A percentile compares a stretch with the other conserved stretches of the same genome.
Conservation (phyloP, 2,888 invertebrate species). For the Cryptosula pallasiana region DNA sequence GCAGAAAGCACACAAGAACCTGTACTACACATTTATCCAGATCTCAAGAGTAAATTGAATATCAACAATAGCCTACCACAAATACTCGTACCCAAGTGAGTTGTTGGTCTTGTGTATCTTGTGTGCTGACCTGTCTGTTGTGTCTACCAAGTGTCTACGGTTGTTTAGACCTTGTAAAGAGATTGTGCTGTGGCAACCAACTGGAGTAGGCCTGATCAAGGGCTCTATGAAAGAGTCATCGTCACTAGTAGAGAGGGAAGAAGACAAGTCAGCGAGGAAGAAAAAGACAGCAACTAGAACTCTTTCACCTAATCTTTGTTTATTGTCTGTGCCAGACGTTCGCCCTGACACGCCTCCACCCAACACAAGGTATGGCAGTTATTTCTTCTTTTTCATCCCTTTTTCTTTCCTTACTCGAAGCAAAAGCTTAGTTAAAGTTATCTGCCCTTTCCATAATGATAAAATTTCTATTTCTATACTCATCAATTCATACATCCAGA, state of each 20-base stretch:
- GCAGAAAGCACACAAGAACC: neutral
- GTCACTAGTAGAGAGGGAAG: neutral
- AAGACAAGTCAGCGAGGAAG: neutral
- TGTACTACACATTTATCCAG: neutral
- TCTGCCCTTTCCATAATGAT: too few relatives aligned
- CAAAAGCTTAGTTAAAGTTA: too few relatives aligned
- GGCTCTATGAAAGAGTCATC: neutral
- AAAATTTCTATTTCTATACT: too few relatives aligned
- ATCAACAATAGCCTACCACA: neutral
- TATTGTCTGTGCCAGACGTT: conserved; percentile 5
- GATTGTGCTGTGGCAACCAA: conserved; percentile 3
- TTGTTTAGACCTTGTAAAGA: conserved; percentile 22
- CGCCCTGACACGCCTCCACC: conserved; percentile 14
- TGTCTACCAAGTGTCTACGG: too few relatives aligned
- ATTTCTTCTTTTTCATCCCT: too few relatives aligned
- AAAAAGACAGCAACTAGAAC: conserved; percentile 1
- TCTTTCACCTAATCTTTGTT: neutral
- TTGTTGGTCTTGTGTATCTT: neutral
- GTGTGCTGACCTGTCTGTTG: neutral
- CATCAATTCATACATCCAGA: too few relatives aligned
- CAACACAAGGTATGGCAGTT: conserved; percentile 3
- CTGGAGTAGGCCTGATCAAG: neutral
- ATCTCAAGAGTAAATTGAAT: neutral
- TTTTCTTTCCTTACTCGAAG: too few relatives aligned
- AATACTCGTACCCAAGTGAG: conserved; percentile 15